Percentiles rank a stretch among this genome's conserved stretches.
These are phyloP conservation scores for Cygnus olor DNA, from an alignment of 2,797 vertebrate genomes.

Conservation along the genomic window DNA sequence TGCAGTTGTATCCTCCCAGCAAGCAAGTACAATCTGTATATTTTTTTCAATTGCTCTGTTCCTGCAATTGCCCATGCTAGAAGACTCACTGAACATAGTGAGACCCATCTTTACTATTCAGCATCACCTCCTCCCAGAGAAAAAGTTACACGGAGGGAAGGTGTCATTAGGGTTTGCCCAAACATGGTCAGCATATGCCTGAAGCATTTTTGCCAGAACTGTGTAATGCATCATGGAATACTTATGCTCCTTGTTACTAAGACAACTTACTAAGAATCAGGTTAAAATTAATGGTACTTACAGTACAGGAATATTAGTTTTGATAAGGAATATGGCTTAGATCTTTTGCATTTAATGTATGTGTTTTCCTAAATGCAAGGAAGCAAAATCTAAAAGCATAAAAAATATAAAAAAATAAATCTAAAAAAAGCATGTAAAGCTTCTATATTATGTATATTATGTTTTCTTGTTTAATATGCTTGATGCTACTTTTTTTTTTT, in stretches of 20 bases:
- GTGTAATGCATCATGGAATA: not conserved
- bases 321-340: not conserved
- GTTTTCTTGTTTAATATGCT: not conserved
- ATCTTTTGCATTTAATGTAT: not conserved
- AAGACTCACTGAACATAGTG: no score
- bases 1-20: no score
- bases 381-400: not conserved
- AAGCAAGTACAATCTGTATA: no score
- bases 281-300: not conserved
- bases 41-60: no score
- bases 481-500: not conserved
- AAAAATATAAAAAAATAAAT: not conserved
- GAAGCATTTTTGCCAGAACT: not conserved
- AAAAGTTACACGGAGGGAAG: not conserved
- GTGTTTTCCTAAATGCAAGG: not conserved
- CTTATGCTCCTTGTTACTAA: not conserved
- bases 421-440: not conserved
- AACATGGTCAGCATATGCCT: not conserved
- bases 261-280: not conserved
- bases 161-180: not conserved
- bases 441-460: not conserved
- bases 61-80: no score
- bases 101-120: no score
- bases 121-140: not conserved
- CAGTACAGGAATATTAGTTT: not conserved